Evolutionary conservation across 2,888 invertebrate genomes (phyloP).

Genomic region (Scaptomyza reducta): DNA sequence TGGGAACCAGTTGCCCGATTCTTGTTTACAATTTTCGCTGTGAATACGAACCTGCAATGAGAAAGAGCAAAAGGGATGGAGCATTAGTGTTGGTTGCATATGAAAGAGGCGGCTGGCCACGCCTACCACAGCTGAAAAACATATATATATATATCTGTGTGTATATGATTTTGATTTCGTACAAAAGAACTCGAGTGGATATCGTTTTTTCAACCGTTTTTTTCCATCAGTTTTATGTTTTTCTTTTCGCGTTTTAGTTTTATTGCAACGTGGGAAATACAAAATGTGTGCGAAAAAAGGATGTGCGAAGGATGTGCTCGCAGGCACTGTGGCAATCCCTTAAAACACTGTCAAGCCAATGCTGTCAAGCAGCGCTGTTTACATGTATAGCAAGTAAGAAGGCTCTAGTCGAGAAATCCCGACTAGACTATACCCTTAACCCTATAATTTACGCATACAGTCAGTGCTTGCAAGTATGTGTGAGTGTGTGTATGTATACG

Average conservation of each 20-base stretch:
- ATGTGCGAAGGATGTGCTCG: constrained; percentile 53
- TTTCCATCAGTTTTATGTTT: constrained; percentile 2
- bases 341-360: constrained; percentile 63
- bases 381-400: too few species aligned
- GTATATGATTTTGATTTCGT: constrained; percentile 42
- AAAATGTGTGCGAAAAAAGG: constrained; percentile 23
- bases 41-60: constrained; percentile 69
- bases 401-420: too few species aligned
- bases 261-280: constrained; percentile 69
- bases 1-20: constrained; percentile 34
- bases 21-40: constrained; percentile 38
- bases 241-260: constrained; percentile 44
- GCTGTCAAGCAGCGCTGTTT: constrained; percentile 39
- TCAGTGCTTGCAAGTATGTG: too few species aligned
- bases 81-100: constrained; percentile 57
- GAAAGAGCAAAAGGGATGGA: constrained; percentile 33
- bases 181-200: constrained; percentile 39
- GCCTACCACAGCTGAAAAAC: constrained; percentile 30
- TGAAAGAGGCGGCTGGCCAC: constrained; percentile 64
- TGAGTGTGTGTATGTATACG: too few species aligned
- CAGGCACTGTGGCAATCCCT: constrained; percentile 64
- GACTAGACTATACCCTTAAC: too few species aligned
- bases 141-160: not conserved
- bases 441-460: too few species aligned
- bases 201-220: constrained; percentile 25